These are phyloP conservation scores for Sinocyclocheilus rhinocerous DNA, from an alignment of 2,113 vertebrate genomes.

Conservation along the genomic window DNA sequence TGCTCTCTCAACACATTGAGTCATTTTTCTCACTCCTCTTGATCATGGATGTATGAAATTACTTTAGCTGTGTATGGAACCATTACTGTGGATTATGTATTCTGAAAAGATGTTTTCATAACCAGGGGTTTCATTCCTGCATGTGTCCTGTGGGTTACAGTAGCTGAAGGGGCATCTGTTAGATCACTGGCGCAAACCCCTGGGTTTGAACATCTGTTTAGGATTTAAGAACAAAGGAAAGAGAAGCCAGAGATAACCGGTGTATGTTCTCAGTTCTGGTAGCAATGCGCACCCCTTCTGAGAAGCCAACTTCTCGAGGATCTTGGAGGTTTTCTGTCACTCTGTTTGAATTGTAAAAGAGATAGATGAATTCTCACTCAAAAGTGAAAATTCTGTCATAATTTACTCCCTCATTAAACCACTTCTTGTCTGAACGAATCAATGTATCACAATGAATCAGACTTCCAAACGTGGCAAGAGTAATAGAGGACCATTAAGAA, in stretches of 20 bases:
- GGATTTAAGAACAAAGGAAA: conserved; percentile 61
- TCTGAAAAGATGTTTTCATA: conserved; percentile 54
- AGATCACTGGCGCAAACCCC: conserved; percentile 40
- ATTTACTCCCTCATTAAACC: neutral
- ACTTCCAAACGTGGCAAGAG: neutral
- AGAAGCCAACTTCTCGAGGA: neutral
- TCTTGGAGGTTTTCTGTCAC: neutral
- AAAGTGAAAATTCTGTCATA: neutral
- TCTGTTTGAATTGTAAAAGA: neutral
- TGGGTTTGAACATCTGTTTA: conserved; percentile 66
- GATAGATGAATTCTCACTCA: neutral
- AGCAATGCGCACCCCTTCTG: conserved; percentile 52
- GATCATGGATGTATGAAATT: conserved; percentile 55
- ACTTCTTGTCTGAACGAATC: neutral
- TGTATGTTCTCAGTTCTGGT: conserved; percentile 46
- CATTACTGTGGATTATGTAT: conserved; percentile 41
- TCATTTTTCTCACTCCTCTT: conserved; percentile 42
- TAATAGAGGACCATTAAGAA: neutral
- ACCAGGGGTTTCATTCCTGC: conserved; percentile 46
- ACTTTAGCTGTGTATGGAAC: conserved; percentile 42
- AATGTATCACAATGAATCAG: neutral
- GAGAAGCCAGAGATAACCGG: conserved; percentile 62
- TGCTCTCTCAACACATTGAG: conserved; percentile 17
- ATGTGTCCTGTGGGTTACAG: conserved; percentile 39
- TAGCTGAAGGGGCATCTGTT: conserved; percentile 43